A percentile compares a stretch with the other conserved stretches of the same genome.
phyloP scores from a whole-genome alignment of 2,113 vertebrate species.

The Oreotragus oreotragus region DNA sequence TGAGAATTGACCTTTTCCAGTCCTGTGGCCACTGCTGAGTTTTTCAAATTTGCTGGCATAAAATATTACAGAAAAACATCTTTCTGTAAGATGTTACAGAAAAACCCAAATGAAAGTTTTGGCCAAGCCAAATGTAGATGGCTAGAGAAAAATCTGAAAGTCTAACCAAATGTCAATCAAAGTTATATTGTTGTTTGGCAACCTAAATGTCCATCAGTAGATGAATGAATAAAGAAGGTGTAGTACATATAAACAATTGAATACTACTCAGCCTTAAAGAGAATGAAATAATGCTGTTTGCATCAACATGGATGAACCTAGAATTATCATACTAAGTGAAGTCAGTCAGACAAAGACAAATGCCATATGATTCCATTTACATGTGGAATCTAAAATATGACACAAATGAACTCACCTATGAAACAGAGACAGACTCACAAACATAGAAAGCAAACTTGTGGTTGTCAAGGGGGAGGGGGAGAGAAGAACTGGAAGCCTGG shows the following conservation, averaged over 20 bases:
- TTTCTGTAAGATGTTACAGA: background rate
- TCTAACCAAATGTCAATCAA: background rate
- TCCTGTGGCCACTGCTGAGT: background rate
- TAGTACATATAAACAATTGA: background rate
- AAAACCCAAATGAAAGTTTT: background rate
- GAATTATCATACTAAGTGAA: background rate
- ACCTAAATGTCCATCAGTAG: background rate
- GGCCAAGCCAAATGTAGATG: background rate
- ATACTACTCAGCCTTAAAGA: background rate
- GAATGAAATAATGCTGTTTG: background rate
- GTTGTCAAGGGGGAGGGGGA: background rate
- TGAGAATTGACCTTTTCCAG: background rate
- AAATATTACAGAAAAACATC: background rate
- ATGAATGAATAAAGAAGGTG: background rate
- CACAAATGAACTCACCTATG: background rate
- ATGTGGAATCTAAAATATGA: background rate
- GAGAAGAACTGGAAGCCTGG: background rate
- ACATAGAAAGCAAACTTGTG: background rate
- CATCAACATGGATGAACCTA: background rate
- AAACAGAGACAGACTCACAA: background rate
- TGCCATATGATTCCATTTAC: background rate
- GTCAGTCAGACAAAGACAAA: background rate
- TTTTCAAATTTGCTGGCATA: background rate
- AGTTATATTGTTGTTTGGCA: background rate
- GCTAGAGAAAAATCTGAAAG: background rate